These are phyloP conservation scores for Aphelenchoides besseyi DNA, from an alignment of 1,140 invertebrate species.

Conservation along the genomic window DNA sequence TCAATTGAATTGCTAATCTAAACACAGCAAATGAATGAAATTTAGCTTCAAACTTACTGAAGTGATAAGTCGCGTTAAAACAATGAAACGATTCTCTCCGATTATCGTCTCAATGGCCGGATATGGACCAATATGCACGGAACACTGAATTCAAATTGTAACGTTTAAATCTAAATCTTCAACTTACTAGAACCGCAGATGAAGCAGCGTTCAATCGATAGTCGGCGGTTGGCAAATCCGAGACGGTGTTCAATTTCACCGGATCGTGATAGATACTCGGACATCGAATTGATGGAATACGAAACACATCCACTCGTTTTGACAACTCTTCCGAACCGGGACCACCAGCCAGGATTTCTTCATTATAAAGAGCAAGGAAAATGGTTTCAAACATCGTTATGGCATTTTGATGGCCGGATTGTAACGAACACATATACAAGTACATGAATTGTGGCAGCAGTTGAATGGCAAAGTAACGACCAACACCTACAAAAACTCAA, in stretches of 20 bases:
- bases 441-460: conserved; percentile 50
- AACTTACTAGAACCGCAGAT: conserved; percentile 7
- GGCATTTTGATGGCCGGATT: conserved; percentile 20
- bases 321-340: conserved; percentile 43
- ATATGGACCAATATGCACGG: conserved; percentile 55
- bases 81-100: conserved; percentile 57
- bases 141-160: conserved; percentile 3
- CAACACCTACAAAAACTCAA: conserved; percentile 45
- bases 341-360: conserved; percentile 55
- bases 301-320: conserved; percentile 52
- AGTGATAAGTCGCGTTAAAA: conserved; percentile 51
- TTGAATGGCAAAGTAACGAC: conserved; percentile 54
- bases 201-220: conserved; percentile 16
- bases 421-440: conserved; percentile 38
- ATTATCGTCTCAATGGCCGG: conserved; percentile 58
- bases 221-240: conserved; percentile 29
- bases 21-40: conserved; percentile 25
- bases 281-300: conserved; percentile 49
- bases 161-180: conserved; percentile 21
- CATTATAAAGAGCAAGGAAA: conserved; percentile 59
- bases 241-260: conserved; percentile 35
- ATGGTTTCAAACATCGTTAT: conserved; percentile 56
- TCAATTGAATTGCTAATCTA: conserved; percentile 47
- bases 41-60: conserved; percentile 43
- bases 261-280: conserved; percentile 53